phyloP scores from a whole-genome alignment of 2,113 vertebrate genomes.

The Ammodytes dubius region DNA sequence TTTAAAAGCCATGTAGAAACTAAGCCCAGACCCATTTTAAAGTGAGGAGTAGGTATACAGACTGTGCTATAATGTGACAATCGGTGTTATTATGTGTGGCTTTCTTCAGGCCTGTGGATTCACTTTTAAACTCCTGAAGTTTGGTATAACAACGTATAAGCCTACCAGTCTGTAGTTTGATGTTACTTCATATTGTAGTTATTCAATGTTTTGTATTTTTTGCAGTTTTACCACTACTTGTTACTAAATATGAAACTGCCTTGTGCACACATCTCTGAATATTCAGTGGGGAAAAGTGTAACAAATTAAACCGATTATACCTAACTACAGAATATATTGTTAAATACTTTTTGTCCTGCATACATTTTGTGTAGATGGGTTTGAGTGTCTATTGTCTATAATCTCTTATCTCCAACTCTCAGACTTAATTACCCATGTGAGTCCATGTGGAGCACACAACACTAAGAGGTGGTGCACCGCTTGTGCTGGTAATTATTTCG shows the following conservation, averaged over 20 bases:
- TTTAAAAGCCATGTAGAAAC: constrained; percentile 15
- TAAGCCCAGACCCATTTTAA: neutral
- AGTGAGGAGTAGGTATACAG: constrained; percentile 1
- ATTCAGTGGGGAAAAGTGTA: constrained; percentile 25
- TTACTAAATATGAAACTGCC: neutral
- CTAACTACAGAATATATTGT: constrained; percentile 32
- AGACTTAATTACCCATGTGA: constrained; percentile 70
- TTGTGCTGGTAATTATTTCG: constrained; percentile 74
- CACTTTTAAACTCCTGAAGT: neutral
- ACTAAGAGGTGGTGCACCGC: constrained; percentile 53
- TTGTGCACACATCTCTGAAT: neutral
- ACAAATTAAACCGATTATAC: constrained; percentile 44
- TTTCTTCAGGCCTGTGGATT: constrained; percentile 4
- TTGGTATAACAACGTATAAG: neutral
- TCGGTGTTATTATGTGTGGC: neutral
- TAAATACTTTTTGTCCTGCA: constrained; percentile 47
- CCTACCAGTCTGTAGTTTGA: neutral
- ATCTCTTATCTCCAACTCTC: constrained; percentile 65
- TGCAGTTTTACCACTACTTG: neutral
- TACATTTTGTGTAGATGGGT: constrained; percentile 36
- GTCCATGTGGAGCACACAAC: constrained; percentile 56
- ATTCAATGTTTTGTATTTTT: neutral
- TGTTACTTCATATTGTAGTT: neutral
- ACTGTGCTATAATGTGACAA: neutral
- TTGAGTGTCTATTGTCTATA: constrained; percentile 51